Evolutionary conservation across 2,113 vertebrate genomes (phyloP).

Genomic region (Nettapus auritus): DNA sequence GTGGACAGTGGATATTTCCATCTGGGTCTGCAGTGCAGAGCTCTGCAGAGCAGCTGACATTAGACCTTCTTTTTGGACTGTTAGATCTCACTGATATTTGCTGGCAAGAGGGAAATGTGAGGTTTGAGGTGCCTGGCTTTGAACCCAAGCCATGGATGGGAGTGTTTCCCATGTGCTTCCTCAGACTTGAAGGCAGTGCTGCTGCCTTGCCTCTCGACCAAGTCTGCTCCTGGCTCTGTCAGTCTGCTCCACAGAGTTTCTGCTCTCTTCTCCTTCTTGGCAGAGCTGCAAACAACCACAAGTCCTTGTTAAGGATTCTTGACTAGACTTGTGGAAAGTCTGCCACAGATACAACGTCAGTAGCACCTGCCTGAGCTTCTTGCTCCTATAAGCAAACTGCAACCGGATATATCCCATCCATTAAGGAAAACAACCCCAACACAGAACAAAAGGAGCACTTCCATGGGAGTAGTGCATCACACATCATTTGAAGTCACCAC

Average conservation of each 20-base stretch:
- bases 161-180: not conserved
- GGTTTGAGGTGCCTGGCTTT: not conserved
- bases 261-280: not conserved
- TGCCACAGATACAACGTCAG: not conserved
- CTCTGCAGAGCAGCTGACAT: not conserved
- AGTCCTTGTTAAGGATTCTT: not conserved
- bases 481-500: not conserved
- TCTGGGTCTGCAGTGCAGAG: not conserved
- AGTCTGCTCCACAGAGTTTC: not conserved
- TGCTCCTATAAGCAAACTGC: not conserved
- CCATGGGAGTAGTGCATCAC: not conserved
- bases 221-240: not conserved
- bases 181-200: not conserved
- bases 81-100: not conserved
- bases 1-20: not conserved
- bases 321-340: not conserved
- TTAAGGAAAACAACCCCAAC: not conserved
- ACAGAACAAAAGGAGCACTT: not conserved
- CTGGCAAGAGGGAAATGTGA: not conserved
- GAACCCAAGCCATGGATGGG: not conserved
- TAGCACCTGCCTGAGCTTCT: not conserved
- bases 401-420: not conserved
- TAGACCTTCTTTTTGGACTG: not conserved
- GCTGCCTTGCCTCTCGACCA: not conserved
- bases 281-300: not conserved